Percentiles rank a stretch among this genome's conserved stretches.
These are phyloP conservation scores for Arrhamphus sclerolepis DNA, from an alignment of 2,797 vertebrate species.

Conservation along the genomic window DNA sequence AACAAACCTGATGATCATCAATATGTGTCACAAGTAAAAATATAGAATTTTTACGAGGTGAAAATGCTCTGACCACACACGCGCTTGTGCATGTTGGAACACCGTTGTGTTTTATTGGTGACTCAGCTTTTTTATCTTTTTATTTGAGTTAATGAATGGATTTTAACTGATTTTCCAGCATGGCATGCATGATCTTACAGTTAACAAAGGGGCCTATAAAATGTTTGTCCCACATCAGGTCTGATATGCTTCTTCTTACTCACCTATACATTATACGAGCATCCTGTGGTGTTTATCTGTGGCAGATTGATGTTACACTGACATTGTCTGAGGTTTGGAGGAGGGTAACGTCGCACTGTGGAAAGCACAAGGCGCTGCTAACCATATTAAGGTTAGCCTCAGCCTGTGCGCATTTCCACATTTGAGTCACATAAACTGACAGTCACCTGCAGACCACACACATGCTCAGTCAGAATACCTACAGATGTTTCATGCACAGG, in stretches of 20 bases:
- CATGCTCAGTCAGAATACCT: slow-evolving; percentile 17
- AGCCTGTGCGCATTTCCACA: slow-evolving; percentile 48
- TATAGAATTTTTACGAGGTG: slow-evolving; percentile 36
- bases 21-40: slow-evolving; percentile 47
- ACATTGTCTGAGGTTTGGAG: slow-evolving; percentile 72
- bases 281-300: slow-evolving; percentile 74
- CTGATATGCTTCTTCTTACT: slow-evolving; percentile 53
- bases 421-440: slow-evolving; percentile 64
- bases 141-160: too few species aligned
- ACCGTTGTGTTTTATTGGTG: slow-evolving; percentile 20
- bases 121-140: too few species aligned
- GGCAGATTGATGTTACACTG: slow-evolving; percentile 47
- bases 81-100: slow-evolving; percentile 31
- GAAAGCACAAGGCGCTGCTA: slow-evolving; percentile 47
- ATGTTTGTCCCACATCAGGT: slow-evolving; percentile 57
- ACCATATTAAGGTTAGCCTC: slow-evolving; percentile 73
- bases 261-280: slow-evolving; percentile 67
- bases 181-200: too few species aligned
- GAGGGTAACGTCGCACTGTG: slow-evolving; percentile 31
- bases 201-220: background rate
- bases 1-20: slow-evolving; percentile 54
- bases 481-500: background rate
- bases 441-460: slow-evolving; percentile 66
- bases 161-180: too few species aligned
- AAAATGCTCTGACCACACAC: slow-evolving; percentile 44